phyloP scores from a whole-genome alignment of 2,888 invertebrate species.

The Xestia c-nigrum region DNA sequence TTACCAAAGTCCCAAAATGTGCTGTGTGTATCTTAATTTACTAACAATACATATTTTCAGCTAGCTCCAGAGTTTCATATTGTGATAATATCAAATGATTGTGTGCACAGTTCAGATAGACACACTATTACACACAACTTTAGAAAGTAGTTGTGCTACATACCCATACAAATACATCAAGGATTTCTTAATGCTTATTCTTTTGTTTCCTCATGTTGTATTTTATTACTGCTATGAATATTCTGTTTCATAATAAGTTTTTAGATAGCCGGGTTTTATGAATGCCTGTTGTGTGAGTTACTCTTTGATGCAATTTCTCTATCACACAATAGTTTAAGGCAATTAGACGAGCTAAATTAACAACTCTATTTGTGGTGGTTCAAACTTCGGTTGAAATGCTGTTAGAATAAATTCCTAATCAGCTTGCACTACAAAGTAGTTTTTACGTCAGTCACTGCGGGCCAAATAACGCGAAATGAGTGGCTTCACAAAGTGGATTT shows the following conservation, averaged over 20 bases:
- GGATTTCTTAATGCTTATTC: conserved; percentile 16
- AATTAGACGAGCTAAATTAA: too few species aligned
- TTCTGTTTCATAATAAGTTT: conserved; percentile 3
- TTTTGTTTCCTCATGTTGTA: conserved; percentile 23
- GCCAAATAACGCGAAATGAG: too few species aligned
- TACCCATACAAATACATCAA: conserved; percentile 29
- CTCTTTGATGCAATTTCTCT: neutral
- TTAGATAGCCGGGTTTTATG: neutral
- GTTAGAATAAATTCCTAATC: too few species aligned
- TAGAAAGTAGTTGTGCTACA: conserved; percentile 51
- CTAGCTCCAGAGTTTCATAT: conserved; percentile 1
- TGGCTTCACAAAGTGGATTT: too few species aligned
- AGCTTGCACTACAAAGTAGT: too few species aligned
- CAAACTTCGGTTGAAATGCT: too few species aligned
- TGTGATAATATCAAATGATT: conserved; percentile 1
- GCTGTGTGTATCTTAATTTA: neutral
- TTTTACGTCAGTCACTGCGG: too few species aligned
- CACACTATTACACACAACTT: conserved; percentile 7
- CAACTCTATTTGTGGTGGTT: too few species aligned
- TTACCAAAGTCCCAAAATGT: conserved; percentile 79
- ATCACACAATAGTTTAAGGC: neutral
- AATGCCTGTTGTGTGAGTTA: neutral
- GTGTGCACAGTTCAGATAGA: neutral
- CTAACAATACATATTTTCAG: neutral
- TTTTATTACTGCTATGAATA: conserved; percentile 9